Evolutionary conservation across 1,140 invertebrate species (phyloP).

Genomic region (Aphaenogaster rudis): DNA sequence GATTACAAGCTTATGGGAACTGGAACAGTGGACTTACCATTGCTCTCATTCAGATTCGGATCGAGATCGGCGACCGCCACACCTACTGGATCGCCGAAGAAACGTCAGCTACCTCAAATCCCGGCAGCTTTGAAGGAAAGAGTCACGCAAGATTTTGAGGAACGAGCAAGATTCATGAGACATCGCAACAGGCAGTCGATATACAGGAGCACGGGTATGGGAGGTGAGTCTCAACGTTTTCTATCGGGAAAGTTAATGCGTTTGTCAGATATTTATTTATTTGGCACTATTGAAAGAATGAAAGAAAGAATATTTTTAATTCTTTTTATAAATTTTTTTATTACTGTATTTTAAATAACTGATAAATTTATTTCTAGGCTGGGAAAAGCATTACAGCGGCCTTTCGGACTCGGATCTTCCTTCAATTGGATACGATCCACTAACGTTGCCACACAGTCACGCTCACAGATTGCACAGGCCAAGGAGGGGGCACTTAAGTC

Average conservation of each 20-base stretch:
- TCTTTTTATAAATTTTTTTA: slow-evolving; percentile 20
- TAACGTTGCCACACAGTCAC: slow-evolving; percentile 86
- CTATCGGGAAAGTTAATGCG: not conserved
- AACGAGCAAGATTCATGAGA: slow-evolving; percentile 91
- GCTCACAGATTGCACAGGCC: slow-evolving; percentile 87
- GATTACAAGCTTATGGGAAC: not conserved
- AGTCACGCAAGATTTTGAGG: slow-evolving; percentile 94
- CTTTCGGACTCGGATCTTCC: slow-evolving; percentile 94
- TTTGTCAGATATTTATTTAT: not conserved
- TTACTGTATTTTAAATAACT: not conserved
- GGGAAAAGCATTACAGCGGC: slow-evolving; percentile 93
- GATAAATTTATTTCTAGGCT: slow-evolving; percentile 85
- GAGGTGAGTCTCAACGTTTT: slow-evolving; percentile 81
- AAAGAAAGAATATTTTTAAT: no score
- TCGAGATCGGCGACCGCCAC: slow-evolving; percentile 96
- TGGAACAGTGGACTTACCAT: not conserved
- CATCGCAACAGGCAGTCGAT: slow-evolving; percentile 90
- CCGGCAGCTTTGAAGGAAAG: slow-evolving; percentile 92
- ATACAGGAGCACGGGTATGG: slow-evolving; percentile 90
- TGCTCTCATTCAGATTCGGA: slow-evolving; percentile 88
- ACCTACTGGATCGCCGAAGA: slow-evolving; percentile 98
- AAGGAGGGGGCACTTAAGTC: slow-evolving; percentile 88
- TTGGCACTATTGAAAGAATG: not conserved
- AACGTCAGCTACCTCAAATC: slow-evolving; percentile 97
- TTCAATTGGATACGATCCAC: slow-evolving; percentile 83